These are phyloP conservation scores for Athalia circularis DNA, from an alignment of 2,888 invertebrate species.

Conservation along the genomic window DNA sequence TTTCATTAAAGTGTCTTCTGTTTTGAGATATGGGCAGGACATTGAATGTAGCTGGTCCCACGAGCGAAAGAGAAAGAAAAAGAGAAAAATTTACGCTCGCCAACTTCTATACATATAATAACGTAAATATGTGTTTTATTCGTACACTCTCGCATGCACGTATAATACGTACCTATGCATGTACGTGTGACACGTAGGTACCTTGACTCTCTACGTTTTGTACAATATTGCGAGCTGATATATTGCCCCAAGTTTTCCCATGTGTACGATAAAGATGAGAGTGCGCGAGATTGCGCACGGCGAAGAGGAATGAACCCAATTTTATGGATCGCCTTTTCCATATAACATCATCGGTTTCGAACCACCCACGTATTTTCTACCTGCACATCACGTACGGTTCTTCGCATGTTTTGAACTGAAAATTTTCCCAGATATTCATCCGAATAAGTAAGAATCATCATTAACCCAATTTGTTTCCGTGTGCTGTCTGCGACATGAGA, in stretches of 20 bases:
- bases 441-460: too few species aligned
- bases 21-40: slow-evolving; percentile 71
- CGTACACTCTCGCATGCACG: too few species aligned
- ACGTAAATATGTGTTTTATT: too few species aligned
- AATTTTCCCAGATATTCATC: too few species aligned
- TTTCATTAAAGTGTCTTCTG: slow-evolving; percentile 73
- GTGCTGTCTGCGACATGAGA: too few species aligned
- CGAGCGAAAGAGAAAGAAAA: slow-evolving; percentile 51
- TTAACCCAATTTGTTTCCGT: too few species aligned
- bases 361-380: too few species aligned
- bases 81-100: slow-evolving; percentile 48
- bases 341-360: too few species aligned
- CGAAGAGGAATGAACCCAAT: slow-evolving; percentile 58
- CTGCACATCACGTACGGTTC: too few species aligned
- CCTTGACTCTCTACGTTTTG: slow-evolving; percentile 54
- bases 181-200: neutral
- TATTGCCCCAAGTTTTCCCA: slow-evolving; percentile 66
- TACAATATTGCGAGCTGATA: slow-evolving; percentile 67
- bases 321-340: neutral
- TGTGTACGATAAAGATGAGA: slow-evolving; percentile 69
- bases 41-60: slow-evolving; percentile 67
- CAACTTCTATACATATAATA: neutral
- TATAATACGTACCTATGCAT: too few species aligned
- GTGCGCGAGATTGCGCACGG: slow-evolving; percentile 35
- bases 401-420: too few species aligned